These are phyloP conservation scores for Zaprionus gabonicus DNA, from an alignment of 1,140 invertebrate genomes.

Conservation along the genomic window DNA sequence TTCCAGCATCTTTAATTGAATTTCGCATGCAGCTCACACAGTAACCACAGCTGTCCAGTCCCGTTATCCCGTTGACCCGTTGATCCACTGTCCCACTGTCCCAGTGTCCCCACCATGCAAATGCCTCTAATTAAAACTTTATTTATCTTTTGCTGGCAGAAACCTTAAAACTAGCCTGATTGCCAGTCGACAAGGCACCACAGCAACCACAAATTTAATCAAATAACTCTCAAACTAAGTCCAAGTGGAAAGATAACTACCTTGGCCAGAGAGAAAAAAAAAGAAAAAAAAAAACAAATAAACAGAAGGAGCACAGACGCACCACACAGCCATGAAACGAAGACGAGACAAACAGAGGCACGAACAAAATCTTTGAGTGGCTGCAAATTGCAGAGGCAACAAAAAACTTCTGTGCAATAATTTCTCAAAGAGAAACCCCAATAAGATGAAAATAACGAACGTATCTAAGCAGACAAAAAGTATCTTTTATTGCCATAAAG, in stretches of 20 bases:
- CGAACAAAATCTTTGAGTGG: conserved; percentile 45
- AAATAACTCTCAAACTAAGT: conserved; percentile 52
- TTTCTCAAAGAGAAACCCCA: conserved; percentile 46
- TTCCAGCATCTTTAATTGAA: conserved; percentile 36
- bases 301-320: not conserved
- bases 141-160: conserved; percentile 34
- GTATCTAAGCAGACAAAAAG: conserved; percentile 40
- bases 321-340: not conserved
- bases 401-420: conserved; percentile 69
- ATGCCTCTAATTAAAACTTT: conserved; percentile 75
- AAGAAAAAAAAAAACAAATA: conserved; percentile 6
- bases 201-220: conserved; percentile 67
- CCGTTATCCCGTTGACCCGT: too few relatives aligned
- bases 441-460: conserved; percentile 25
- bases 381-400: conserved; percentile 53
- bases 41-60: not conserved
- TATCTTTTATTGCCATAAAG: conserved; percentile 74
- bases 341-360: conserved; percentile 32
- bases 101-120: not conserved
- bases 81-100: not conserved
- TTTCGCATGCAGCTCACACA: conserved; percentile 52
- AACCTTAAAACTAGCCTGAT: conserved; percentile 28
- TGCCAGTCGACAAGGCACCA: conserved; percentile 24
- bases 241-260: conserved; percentile 23
- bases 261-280: conserved; percentile 4